Percentiles rank a stretch among this genome's conserved stretches.
Evolutionary conservation across 2,113 vertebrate genomes (phyloP).

Genomic region (Aphelocoma coerulescens): DNA sequence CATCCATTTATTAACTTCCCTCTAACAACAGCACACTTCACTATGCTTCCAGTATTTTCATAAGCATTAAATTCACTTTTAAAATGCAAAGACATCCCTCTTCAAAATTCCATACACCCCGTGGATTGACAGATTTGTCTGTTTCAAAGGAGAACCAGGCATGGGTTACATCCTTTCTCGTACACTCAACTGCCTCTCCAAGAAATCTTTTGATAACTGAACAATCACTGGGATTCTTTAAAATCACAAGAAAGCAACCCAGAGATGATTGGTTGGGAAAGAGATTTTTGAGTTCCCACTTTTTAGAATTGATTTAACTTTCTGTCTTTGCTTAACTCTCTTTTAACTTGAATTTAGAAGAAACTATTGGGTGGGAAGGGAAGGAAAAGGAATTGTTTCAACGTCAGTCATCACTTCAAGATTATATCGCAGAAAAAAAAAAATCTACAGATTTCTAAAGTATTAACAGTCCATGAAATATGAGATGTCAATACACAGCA

Average conservation of each 20-base stretch:
- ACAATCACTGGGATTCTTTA: background rate
- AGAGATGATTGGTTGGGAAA: background rate
- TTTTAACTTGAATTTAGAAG: background rate
- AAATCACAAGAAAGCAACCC: background rate
- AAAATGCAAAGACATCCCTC: background rate
- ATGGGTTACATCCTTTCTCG: background rate
- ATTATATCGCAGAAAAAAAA: background rate
- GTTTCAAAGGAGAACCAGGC: background rate
- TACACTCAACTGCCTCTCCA: background rate
- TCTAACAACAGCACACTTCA: background rate
- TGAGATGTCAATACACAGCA: rapidly evolving
- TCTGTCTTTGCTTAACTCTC: background rate
- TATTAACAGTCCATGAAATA: background rate
- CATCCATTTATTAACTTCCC: background rate
- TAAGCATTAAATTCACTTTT: background rate
- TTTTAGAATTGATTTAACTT: background rate
- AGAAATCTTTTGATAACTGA: background rate
- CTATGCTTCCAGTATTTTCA: background rate
- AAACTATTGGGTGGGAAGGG: background rate
- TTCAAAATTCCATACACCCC: background rate
- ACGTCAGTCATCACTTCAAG: background rate
- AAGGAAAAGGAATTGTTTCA: background rate
- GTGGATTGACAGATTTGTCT: background rate
- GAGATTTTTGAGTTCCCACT: background rate
- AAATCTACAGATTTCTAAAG: background rate